Conservation (phyloP, 2,888 invertebrate genomes). For the Eustalomyia histrio region DNA sequence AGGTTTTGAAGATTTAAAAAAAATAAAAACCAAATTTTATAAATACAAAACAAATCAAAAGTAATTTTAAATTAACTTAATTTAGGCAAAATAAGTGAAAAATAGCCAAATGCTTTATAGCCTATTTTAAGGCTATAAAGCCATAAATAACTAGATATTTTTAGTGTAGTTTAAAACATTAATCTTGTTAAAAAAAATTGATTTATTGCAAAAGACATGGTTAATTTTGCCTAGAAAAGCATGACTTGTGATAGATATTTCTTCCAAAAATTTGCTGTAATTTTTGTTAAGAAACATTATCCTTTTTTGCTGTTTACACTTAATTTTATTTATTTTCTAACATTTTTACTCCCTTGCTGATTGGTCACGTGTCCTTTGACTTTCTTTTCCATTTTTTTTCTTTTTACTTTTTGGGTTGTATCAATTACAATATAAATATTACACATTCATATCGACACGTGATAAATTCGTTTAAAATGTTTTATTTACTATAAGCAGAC, state of each 20-base stretch:
- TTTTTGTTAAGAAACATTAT: not conserved
- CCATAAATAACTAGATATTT: not conserved
- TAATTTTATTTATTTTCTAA: slow-evolving; percentile 4
- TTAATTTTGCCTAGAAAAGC: not conserved
- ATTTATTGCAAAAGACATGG: slow-evolving; percentile 16
- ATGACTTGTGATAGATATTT: not conserved
- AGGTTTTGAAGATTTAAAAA: slow-evolving; percentile 10
- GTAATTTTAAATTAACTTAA: slow-evolving; percentile 24
- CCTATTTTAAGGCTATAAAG: slow-evolving; percentile 2
- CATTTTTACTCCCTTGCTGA: slow-evolving; percentile 32
- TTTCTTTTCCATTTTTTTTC: not conserved
- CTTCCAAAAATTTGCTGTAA: slow-evolving; percentile 20
- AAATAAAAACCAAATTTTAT: not conserved
- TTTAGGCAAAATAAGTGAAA: not conserved
- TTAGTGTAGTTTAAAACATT: slow-evolving; percentile 24
- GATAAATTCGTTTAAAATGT: slow-evolving; percentile 69
- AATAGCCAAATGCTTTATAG: slow-evolving; percentile 10
- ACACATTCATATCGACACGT: slow-evolving; percentile 70
- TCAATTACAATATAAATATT: slow-evolving; percentile 72
- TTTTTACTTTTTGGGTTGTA: slow-evolving; percentile 67
- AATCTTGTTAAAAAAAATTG: slow-evolving; percentile 28
- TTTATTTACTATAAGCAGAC: not conserved
- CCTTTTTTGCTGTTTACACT: slow-evolving; percentile 1
- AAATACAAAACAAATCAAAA: not conserved
- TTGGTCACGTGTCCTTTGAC: slow-evolving; percentile 51